A percentile compares a stretch with the other conserved stretches of the same genome.
Evolutionary conservation across 1,140 invertebrate genomes (phyloP).

Genomic region (Ceratosolen solmsi): DNA sequence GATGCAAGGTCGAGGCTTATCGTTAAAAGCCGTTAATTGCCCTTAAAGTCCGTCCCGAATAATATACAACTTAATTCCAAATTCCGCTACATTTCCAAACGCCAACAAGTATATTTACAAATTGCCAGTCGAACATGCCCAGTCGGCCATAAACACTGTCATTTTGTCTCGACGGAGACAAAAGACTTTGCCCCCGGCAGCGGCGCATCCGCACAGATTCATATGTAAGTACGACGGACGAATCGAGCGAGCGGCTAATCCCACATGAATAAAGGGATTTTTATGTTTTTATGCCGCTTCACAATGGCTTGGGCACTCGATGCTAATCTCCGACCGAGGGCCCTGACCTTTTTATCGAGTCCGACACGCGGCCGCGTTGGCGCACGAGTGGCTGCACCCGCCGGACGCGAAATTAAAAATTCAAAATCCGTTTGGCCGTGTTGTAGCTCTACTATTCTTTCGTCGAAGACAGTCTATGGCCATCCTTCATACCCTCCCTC

Average conservation of each 20-base stretch:
- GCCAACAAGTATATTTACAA: neutral
- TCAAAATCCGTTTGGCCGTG: no score
- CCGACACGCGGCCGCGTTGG: constrained; percentile 58
- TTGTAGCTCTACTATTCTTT: neutral
- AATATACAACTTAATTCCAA: no score
- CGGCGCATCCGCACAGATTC: neutral
- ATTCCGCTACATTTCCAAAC: no score
- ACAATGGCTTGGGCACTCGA: no score
- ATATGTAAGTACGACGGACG: constrained; percentile 32
- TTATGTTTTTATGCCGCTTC: constrained; percentile 72
- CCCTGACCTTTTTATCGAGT: constrained; percentile 72
- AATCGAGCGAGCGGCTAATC: constrained; percentile 64
- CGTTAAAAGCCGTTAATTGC: no score
- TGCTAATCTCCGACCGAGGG: constrained; percentile 63
- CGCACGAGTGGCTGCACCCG: neutral
- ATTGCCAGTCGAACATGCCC: neutral
- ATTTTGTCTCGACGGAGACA: neutral
- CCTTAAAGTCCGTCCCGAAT: no score
- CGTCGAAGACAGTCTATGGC: neutral
- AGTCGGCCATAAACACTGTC: neutral
- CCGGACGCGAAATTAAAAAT: constrained; percentile 10
- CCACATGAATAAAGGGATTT: constrained; percentile 72
- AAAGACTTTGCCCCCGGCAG: neutral
- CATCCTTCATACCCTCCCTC: neutral
- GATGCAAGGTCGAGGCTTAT: no score